Percentiles rank a stretch among this genome's conserved stretches.
Conservation (phyloP, 2,888 invertebrate species). For the Sminthurinus aureus region DNA sequence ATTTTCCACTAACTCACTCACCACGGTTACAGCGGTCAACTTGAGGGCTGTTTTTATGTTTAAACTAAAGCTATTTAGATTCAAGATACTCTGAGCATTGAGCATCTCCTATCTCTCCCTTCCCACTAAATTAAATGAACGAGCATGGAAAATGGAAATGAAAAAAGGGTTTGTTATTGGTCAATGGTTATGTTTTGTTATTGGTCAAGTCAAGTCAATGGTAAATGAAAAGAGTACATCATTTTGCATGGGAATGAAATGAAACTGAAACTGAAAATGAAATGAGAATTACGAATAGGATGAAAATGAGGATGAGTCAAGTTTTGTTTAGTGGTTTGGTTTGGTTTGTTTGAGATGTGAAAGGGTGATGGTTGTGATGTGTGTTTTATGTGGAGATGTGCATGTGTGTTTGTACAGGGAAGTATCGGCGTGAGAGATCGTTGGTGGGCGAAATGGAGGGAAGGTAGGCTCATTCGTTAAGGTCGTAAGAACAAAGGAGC, state of each 20-base stretch:
- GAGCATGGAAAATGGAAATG: neutral
- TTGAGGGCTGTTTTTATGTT: too few species aligned
- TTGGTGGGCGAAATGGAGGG: slow-evolving; percentile 49
- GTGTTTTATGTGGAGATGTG: neutral
- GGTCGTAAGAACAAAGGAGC: too few species aligned
- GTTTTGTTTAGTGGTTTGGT: neutral
- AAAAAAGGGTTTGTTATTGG: too few species aligned
- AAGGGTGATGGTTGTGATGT: neutral
- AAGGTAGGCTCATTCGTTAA: too few species aligned
- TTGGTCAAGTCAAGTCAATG: too few species aligned
- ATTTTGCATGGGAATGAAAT: neutral
- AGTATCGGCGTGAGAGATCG: slow-evolving; percentile 21
- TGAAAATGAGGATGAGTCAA: neutral
- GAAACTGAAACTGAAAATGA: too few species aligned
- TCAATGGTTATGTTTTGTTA: too few species aligned
- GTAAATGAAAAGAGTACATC: neutral
- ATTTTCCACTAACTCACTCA: too few species aligned
- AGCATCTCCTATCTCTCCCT: too few species aligned
- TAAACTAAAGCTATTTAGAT: too few species aligned
- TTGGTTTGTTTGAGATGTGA: neutral
- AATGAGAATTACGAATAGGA: neutral
- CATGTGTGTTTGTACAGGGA: slow-evolving; percentile 1
- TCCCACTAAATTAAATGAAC: slow-evolving; percentile 7
- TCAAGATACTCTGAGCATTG: too few species aligned
- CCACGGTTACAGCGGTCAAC: too few species aligned